These are phyloP conservation scores for Crepidodera aurea DNA, from an alignment of 2,888 invertebrate genomes.

Conservation along the genomic window DNA sequence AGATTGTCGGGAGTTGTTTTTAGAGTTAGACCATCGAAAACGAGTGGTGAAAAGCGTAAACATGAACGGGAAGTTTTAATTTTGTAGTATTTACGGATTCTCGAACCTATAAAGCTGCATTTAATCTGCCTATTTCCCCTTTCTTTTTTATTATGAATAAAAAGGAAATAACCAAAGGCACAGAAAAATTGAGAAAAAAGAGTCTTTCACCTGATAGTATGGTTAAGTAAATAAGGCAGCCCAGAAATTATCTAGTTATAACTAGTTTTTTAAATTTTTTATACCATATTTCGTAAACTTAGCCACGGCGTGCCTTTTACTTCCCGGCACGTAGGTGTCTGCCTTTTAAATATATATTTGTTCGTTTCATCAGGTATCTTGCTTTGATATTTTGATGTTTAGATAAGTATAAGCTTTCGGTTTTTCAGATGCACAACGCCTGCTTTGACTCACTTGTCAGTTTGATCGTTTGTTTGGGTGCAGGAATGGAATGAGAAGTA, in stretches of 20 bases:
- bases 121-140: no score
- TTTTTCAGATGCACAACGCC: slow-evolving; percentile 5
- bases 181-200: no score
- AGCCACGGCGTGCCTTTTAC: not conserved
- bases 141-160: no score
- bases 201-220: no score
- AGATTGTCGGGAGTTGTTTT: not conserved
- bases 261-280: no score
- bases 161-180: no score
- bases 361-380: slow-evolving; percentile 19
- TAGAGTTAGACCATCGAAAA: not conserved
- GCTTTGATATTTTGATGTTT: slow-evolving; percentile 19
- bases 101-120: no score
- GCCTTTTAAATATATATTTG: slow-evolving; percentile 11
- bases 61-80: no score
- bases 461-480: slow-evolving; percentile 7
- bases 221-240: no score
- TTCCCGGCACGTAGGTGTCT: slow-evolving; percentile 21
- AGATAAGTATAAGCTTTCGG: slow-evolving; percentile 14
- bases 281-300: no score
- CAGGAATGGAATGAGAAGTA: not conserved
- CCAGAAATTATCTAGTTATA: no score
- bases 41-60: not conserved
- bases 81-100: no score
- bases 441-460: slow-evolving; percentile 22